Evolutionary conservation across 2,797 vertebrate genomes (phyloP).

Genomic region (Acipenser transmontanus): DNA sequence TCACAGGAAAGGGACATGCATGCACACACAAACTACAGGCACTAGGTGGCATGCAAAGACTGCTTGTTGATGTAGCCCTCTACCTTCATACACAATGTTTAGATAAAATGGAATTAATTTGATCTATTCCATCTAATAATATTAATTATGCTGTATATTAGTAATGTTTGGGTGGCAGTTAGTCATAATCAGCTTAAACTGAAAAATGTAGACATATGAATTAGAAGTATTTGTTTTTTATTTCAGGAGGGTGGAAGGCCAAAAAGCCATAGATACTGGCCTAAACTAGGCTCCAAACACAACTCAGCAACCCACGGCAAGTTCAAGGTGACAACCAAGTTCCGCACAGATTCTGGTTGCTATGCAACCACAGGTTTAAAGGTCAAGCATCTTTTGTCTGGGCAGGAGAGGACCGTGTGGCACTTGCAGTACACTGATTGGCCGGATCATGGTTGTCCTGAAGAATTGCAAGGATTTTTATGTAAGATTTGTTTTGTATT

Average conservation of each 20-base stretch:
- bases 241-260: constrained; percentile 83
- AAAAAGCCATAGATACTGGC: constrained; percentile 96
- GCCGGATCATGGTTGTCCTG: constrained; percentile 91
- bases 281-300: constrained; percentile 93
- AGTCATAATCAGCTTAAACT: no score
- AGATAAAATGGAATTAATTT: no score
- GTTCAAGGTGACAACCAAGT: constrained; percentile 97
- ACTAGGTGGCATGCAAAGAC: no score
- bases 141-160: no score
- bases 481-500: constrained; percentile 60
- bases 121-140: no score
- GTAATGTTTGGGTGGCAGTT: no score
- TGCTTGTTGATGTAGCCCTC: no score
- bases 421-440: constrained; percentile 97
- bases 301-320: constrained; percentile 94
- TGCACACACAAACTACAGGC: no score
- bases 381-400: constrained; percentile 90
- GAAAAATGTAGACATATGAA: no score
- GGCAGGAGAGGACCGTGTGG: constrained; percentile 94
- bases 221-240: no score
- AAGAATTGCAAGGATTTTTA: constrained; percentile 89
- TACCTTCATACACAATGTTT: no score
- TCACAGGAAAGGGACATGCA: no score
- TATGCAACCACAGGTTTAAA: constrained; percentile 95
- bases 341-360: constrained; percentile 93